phyloP scores from a whole-genome alignment of 2,113 vertebrate species.

The Carassius gibelio region DNA sequence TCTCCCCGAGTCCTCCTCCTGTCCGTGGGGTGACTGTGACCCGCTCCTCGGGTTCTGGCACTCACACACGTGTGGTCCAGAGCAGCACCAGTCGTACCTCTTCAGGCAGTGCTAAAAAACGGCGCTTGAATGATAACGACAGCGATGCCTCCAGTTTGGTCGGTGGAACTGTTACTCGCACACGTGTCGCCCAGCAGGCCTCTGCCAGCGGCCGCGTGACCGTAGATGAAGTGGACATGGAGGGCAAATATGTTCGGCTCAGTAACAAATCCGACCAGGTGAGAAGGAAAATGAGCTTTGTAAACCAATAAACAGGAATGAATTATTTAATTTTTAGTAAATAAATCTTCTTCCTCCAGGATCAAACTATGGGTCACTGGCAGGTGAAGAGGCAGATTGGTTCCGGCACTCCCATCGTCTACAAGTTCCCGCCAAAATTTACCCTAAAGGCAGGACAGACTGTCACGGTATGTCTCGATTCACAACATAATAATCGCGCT shows the following conservation, averaged over 20 bases:
- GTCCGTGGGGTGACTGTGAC: slow-evolving; percentile 70
- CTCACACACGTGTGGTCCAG: slow-evolving; percentile 64
- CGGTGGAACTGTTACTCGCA: slow-evolving; percentile 75
- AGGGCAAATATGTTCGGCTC: slow-evolving; percentile 91
- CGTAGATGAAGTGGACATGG: slow-evolving; percentile 90
- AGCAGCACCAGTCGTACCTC: slow-evolving; percentile 75
- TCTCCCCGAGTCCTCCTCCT: slow-evolving; percentile 86
- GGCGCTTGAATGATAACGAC: slow-evolving; percentile 82
- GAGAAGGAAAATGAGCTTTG: slow-evolving; percentile 20
- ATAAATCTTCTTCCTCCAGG: slow-evolving; percentile 70
- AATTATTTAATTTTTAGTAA: neutral
- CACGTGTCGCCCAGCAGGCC: slow-evolving; percentile 88
- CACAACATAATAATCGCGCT: neutral
- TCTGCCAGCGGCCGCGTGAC: slow-evolving; percentile 89
- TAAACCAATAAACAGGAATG: neutral
- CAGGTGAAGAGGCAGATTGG: slow-evolving; percentile 90
- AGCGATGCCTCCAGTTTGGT: slow-evolving; percentile 72
- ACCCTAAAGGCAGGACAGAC: slow-evolving; percentile 86
- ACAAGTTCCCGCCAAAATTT: slow-evolving; percentile 90
- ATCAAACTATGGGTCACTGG: slow-evolving; percentile 89
- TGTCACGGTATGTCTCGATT: slow-evolving; percentile 83
- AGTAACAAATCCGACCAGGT: slow-evolving; percentile 94
- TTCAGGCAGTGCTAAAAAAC: slow-evolving; percentile 81
- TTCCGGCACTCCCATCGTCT: slow-evolving; percentile 74
- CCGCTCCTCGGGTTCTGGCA: slow-evolving; percentile 69